Base-by-base conservation (phyloP, 2,113 vertebrate species). In the Varanus komodoensis region DNA sequence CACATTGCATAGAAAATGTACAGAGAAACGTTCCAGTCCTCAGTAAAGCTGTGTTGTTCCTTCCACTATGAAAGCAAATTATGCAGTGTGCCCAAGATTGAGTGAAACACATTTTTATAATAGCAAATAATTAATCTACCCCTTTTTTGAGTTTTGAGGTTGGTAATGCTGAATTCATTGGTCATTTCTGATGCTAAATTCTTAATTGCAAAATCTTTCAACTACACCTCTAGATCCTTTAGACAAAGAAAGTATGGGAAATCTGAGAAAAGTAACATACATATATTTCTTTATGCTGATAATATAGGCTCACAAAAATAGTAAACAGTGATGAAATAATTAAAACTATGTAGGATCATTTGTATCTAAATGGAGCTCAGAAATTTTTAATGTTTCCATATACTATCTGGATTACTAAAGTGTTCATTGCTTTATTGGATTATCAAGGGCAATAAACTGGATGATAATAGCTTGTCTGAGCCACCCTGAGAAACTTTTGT, bases 1-100 rank as follows among this genome's bases (percentile, higher is more conserved):
- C 48, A n/a, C 61, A 91, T 85, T 71, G 1, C 8, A 88, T 81
- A 67, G 87, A 91, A 90, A 87, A 32, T 1, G 90, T 85, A 89
- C 86, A 50, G 2, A 0, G 87, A 91, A 91, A 75, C 80, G 82
- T 71, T 90, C 89, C 29, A 68, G 57, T 75, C 89, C 34, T 91
- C 38, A 91, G 21, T 2, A 50, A 14, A 29, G 12, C 11, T 78
- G n/a, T 87, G 0, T 34, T 50, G 92, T 86, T 57, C 82, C 91
- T 61, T 91, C 34, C 93, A 79, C 21, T 77, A 54, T 38, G 78
- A 89, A 88, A n/a, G 71, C 64, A 34, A 73, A 80, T 3, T n/a
- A 75, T 89, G 34, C 89, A 82, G 29, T 73, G 32, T 87, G 38
- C 23, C 34, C 52, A 91, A 94, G 52, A 84, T 84, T 21, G 32